Percentiles rank a stretch among this genome's conserved stretches.
These are phyloP conservation scores for Malacoctenus gilli DNA, from an alignment of 2,797 vertebrate species.

Conservation along the genomic window DNA sequence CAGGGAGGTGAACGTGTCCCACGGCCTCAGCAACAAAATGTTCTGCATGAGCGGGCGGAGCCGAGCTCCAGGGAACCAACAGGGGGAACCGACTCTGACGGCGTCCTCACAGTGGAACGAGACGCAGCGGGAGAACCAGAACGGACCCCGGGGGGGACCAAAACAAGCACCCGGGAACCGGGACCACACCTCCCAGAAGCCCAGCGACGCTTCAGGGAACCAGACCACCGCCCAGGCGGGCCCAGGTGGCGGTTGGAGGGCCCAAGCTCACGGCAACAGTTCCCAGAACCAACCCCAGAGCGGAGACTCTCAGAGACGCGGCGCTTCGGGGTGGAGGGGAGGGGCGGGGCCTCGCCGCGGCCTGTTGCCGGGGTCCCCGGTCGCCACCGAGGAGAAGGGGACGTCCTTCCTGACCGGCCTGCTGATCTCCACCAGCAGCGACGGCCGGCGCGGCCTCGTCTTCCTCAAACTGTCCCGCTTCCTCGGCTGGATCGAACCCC, in stretches of 20 bases:
- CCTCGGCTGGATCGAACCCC: conserved; percentile 80
- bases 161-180: fast-evolving
- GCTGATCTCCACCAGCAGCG: conserved; percentile 63
- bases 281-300: conserved; percentile 2
- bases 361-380: conserved; percentile 77
- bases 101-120: no score
- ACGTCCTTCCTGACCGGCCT: conserved; percentile 89
- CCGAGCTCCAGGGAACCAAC: not conserved
- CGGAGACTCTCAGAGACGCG: not conserved
- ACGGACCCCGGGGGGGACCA: not conserved
- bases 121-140: not conserved
- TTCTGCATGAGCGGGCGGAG: conserved; percentile 80
- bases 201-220: not conserved
- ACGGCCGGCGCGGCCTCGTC: conserved; percentile 57
- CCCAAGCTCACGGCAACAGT: not conserved
- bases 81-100: no score
- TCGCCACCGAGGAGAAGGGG: conserved; percentile 78
- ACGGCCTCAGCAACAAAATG: conserved; percentile 86
- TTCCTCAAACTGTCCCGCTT: conserved; percentile 90
- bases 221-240: no score
- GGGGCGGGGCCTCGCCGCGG: not conserved
- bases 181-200: no score
- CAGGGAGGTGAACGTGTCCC: conserved; percentile 73
- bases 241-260: not conserved
- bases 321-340: fast-evolving